Evolutionary conservation across 2,888 invertebrate genomes (phyloP).

Genomic region (Bombylius major): DNA sequence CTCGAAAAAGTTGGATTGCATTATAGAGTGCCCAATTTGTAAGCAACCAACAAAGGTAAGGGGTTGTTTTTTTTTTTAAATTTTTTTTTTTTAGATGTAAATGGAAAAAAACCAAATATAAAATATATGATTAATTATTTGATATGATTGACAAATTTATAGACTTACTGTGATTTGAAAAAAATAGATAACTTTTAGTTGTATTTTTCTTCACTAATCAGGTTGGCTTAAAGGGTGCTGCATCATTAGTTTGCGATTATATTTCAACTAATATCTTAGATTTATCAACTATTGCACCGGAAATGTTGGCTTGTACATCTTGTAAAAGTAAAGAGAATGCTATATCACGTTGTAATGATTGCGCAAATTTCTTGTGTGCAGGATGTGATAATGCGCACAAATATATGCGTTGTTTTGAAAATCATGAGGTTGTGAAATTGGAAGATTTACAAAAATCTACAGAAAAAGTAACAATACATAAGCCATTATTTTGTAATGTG

Average conservation of each 20-base stretch:
- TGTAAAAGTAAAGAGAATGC: slow-evolving; percentile 93
- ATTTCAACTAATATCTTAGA: slow-evolving; percentile 75
- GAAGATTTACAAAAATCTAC: slow-evolving; percentile 66
- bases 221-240: slow-evolving; percentile 63
- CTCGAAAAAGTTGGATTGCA: slow-evolving; percentile 47
- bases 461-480: slow-evolving; percentile 72
- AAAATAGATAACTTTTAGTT: not conserved
- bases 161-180: not conserved
- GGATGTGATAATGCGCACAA: slow-evolving; percentile 93
- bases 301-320: slow-evolving; percentile 70
- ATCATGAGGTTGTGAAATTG: slow-evolving; percentile 80
- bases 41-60: slow-evolving; percentile 70
- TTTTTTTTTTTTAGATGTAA: not conserved
- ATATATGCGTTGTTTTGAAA: slow-evolving; percentile 94
- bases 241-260: slow-evolving; percentile 73
- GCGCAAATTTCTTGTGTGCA: slow-evolving; percentile 84
- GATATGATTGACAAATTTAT: not conserved
- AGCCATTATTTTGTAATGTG: slow-evolving; percentile 71
- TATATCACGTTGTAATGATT: slow-evolving; percentile 87
- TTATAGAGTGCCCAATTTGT: slow-evolving; percentile 67
- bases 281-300: slow-evolving; percentile 61
- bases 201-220: slow-evolving; percentile 22
- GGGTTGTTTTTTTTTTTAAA: not conserved
- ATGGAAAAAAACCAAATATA: too few species aligned
- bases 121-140: not conserved